These are phyloP conservation scores for Ylistrum balloti DNA, from an alignment of 1,140 invertebrate species.

Conservation along the genomic window DNA sequence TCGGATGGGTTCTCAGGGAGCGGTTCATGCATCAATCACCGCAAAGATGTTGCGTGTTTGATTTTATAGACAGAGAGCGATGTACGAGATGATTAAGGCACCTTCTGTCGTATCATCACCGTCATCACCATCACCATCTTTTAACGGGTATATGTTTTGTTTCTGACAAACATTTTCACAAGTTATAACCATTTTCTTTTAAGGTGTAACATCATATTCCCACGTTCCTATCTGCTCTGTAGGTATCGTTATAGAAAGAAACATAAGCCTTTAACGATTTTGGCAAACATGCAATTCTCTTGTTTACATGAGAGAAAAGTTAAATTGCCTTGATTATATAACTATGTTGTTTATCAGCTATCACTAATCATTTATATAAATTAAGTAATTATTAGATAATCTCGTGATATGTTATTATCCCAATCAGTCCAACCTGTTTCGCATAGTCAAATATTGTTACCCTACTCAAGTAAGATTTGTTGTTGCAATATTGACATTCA, in stretches of 20 bases:
- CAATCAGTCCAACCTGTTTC: too few relatives aligned
- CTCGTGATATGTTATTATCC: too few relatives aligned
- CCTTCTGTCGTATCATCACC: conserved; percentile 16
- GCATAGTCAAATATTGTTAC: too few relatives aligned
- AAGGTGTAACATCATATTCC: too few relatives aligned
- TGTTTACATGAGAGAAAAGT: not conserved
- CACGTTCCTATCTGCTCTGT: not conserved
- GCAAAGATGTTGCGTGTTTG: conserved; percentile 15
- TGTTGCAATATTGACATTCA: too few relatives aligned
- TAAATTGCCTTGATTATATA: not conserved
- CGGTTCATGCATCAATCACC: not conserved
- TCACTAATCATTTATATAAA: too few relatives aligned
- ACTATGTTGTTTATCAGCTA: not conserved
- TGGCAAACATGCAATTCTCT: not conserved
- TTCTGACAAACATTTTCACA: conserved; percentile 3
- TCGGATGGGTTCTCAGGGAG: conserved; percentile 12
- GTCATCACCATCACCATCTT: not conserved
- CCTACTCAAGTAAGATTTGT: too few relatives aligned
- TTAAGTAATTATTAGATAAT: too few relatives aligned
- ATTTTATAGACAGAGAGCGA: not conserved
- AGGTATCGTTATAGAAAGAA: not conserved
- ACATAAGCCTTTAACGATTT: not conserved
- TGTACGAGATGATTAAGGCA: not conserved
- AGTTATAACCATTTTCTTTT: not conserved
- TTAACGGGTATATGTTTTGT: not conserved